Evolutionary conservation across 2,888 invertebrate species (phyloP).

Genomic region (Drosophila anomelani): DNA sequence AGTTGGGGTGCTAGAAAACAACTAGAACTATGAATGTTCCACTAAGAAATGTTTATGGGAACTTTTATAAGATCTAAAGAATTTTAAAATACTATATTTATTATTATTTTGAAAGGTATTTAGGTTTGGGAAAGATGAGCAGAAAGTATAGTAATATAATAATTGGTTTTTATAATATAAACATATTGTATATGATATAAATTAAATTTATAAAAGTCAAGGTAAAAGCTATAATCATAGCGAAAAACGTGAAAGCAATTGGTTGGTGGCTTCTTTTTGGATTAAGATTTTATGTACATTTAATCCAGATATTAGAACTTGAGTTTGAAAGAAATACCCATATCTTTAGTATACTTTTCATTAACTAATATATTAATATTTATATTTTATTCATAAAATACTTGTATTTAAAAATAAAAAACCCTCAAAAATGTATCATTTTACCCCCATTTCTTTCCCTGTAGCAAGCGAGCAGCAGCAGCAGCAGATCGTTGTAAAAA

Average conservation of each 20-base stretch:
- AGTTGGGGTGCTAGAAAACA: background rate
- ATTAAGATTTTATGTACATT: background rate
- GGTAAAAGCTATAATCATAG: background rate
- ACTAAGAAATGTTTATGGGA: background rate
- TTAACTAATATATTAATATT: background rate
- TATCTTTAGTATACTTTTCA: too few relatives aligned
- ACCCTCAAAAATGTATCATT: background rate
- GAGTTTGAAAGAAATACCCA: too few relatives aligned
- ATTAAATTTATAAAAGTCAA: slow-evolving; percentile 2
- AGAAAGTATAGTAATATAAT: too few relatives aligned
- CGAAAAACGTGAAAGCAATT: background rate
- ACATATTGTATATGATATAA: too few relatives aligned
- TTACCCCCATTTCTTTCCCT: slow-evolving; percentile 1
- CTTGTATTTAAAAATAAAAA: background rate
- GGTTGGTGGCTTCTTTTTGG: background rate
- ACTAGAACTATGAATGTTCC: background rate
- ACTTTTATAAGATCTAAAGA: background rate
- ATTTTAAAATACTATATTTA: background rate
- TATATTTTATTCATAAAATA: background rate
- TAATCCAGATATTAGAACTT: background rate
- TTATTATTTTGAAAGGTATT: background rate
- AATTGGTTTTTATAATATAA: too few relatives aligned
- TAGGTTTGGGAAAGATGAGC: too few relatives aligned
- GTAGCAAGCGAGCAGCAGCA: slow-evolving; percentile 41
- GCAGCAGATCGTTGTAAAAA: slow-evolving; percentile 49